phyloP scores from a whole-genome alignment of 2,888 invertebrate genomes.

The Parascotia fuliginaria region DNA sequence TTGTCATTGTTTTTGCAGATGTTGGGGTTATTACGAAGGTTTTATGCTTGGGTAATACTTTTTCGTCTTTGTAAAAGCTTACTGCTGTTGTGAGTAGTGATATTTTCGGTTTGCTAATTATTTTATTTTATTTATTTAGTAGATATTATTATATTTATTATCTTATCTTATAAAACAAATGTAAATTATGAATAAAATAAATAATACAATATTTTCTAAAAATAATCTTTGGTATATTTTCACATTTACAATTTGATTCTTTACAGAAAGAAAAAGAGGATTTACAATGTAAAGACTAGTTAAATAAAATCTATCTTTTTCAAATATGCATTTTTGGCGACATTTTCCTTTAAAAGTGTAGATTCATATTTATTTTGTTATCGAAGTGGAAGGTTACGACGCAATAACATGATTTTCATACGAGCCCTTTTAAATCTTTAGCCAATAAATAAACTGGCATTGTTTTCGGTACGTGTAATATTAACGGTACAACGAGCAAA shows the following conservation, averaged over 20 bases:
- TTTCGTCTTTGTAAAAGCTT: not conserved
- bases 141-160: not conserved
- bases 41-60: not conserved
- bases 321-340: no score
- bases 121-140: not conserved
- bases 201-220: no score
- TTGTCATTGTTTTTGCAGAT: constrained; percentile 10
- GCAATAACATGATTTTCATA: constrained; percentile 12
- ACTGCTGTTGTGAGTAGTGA: not conserved
- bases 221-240: no score
- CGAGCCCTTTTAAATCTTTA: constrained; percentile 39
- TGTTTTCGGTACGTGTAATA: constrained; percentile 41
- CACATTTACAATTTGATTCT: no score
- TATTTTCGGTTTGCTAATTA: not conserved
- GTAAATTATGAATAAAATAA: no score
- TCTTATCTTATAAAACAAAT: no score
- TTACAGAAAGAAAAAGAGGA: no score
- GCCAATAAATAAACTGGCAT: constrained; percentile 48
- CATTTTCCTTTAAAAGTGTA: no score
- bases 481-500: constrained; percentile 37
- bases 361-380: no score
- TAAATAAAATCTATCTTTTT: no score
- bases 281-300: no score
- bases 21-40: not conserved
- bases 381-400: no score